Evolutionary conservation across 2,797 vertebrate genomes (phyloP), one percentile per base, ranked within the genome.

Genomic region (Meriones psammophilus): DNA sequence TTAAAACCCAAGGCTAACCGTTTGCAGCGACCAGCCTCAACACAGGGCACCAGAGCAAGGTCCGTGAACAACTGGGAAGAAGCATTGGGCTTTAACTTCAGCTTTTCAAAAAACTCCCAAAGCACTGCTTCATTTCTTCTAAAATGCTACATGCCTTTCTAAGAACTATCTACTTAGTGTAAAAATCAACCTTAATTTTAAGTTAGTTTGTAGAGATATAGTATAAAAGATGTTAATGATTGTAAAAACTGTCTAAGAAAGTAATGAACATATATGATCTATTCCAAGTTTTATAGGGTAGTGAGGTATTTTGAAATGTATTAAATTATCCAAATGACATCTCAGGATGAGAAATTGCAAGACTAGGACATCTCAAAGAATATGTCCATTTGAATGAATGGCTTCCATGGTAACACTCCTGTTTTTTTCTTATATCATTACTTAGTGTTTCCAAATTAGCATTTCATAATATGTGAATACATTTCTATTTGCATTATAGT

Each of bases 371-470:
- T 91, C 77, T 74, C 8, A 94, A 95, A 94, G 15, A 71, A 97
- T 96, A 86, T 39, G 96, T 88, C 42, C 77, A 2, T 94, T 94
- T 86, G 79, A 80, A 97, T 95, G 22, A 92, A 96, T 95, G 22
- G 68, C 96, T 97, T 97, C 96, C 85, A 95, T 97, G 95, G 80
- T 88, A 86, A 88, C 54, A 69, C 3, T 9, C 50, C 79, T 89
- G 62, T n/a, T 97, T 97, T 97, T 7, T 64, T 86, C n/a, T 10
- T 89, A 5, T 88, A 71, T 94, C 58, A 92, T 95, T 89, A 94
- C 89, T 89, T 97, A 94, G 14, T 71, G 13, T 97, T 62, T 39
- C 93, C 96, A 97, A 98, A 97, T 97, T 93, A 97, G 18, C 60
- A 97, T 96, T 96, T 97, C 76, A 91, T 92, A 86, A 89, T 96